A percentile compares a stretch with the other conserved stretches of the same genome.
Conservation (phyloP, 2,797 vertebrate genomes). For the Leptodactylus fallax region DNA sequence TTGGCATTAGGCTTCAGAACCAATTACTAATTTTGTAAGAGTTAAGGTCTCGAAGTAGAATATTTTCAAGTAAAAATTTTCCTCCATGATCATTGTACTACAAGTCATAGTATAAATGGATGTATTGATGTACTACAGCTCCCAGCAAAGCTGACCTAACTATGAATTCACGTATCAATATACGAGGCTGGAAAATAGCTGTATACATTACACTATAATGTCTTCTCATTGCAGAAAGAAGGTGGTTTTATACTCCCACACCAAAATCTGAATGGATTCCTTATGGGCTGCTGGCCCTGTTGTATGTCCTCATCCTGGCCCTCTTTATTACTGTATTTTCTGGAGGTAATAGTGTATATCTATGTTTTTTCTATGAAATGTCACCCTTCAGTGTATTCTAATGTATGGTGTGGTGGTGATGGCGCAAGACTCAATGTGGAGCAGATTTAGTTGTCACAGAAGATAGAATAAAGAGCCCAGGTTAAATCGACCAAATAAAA, state of each 20-base stretch:
- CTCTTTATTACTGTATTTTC: constrained; percentile 58
- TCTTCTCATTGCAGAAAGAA: constrained; percentile 35
- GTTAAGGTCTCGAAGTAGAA: too few relatives aligned
- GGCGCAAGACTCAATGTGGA: too few relatives aligned
- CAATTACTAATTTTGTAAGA: too few relatives aligned
- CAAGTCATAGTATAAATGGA: not conserved
- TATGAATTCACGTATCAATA: not conserved
- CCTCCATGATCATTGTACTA: not conserved
- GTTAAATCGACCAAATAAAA: too few relatives aligned
- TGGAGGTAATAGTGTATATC: constrained; percentile 60
- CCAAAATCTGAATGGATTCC: constrained; percentile 28
- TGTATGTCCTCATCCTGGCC: constrained; percentile 62
- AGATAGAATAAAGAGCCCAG: too few relatives aligned
- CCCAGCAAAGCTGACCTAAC: not conserved
- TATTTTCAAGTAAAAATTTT: too few relatives aligned
- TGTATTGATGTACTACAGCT: not conserved
- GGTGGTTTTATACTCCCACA: not conserved
- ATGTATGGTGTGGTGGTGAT: too few relatives aligned
- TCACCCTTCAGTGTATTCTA: too few relatives aligned
- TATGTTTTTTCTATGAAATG: not conserved
- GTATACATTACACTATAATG: not conserved
- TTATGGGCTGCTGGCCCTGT: constrained; percentile 62
- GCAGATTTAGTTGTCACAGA: too few relatives aligned
- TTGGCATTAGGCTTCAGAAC: too few relatives aligned
- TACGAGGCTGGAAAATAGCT: not conserved